Evolutionary conservation across 2,797 vertebrate genomes (phyloP).

Genomic region (Graptemys geographica): DNA sequence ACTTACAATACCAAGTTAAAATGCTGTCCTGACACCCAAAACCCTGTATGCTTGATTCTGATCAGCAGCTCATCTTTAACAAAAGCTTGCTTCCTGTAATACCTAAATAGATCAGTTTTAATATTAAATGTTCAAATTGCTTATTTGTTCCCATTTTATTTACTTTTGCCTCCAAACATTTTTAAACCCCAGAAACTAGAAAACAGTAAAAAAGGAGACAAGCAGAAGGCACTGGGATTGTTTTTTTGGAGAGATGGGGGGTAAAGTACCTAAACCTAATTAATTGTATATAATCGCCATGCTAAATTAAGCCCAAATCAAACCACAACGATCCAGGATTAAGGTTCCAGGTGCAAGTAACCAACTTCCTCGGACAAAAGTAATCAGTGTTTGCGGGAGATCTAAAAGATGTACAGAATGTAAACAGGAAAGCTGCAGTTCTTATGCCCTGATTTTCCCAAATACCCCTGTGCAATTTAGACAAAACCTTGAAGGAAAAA

Average conservation of each 20-base stretch:
- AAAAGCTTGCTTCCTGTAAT: background rate
- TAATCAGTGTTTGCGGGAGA: background rate
- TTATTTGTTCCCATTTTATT: background rate
- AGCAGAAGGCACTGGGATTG: background rate
- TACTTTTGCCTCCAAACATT: background rate
- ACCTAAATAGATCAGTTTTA: background rate
- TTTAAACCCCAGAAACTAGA: constrained; percentile 2
- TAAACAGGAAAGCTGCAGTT: background rate
- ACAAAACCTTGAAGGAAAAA: background rate
- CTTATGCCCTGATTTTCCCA: background rate
- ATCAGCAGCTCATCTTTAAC: background rate
- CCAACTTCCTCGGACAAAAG: background rate
- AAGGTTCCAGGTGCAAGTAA: background rate
- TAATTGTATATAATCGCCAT: constrained; percentile 7
- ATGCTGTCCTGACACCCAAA: background rate
- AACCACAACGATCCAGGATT: background rate
- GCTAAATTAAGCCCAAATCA: background rate
- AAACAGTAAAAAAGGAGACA: background rate
- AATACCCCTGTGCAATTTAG: background rate
- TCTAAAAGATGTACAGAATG: background rate
- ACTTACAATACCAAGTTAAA: background rate
- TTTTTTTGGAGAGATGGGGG: background rate
- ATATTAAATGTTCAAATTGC: background rate
- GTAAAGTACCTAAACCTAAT: background rate
- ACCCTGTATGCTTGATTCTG: background rate